Evolutionary conservation across 2,113 vertebrate genomes (phyloP).

Genomic region (Oryzias woworae): DNA sequence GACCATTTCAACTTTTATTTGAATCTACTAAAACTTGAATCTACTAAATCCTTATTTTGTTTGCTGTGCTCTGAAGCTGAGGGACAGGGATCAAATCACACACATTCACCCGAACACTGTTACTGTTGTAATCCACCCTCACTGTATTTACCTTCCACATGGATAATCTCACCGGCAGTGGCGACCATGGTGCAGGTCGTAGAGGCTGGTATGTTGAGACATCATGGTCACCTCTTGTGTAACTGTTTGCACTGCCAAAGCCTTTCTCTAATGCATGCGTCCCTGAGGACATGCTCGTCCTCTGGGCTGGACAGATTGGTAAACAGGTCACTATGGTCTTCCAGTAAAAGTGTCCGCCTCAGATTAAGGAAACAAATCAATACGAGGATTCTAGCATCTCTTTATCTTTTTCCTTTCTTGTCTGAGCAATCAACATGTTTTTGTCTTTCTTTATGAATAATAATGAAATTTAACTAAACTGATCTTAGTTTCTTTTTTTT

Average conservation of each 20-base stretch:
- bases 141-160: slow-evolving; percentile 51
- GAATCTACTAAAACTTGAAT: no score
- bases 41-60: slow-evolving; percentile 18
- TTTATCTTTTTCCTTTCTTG: slow-evolving; percentile 20
- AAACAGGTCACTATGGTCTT: slow-evolving; percentile 51
- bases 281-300: slow-evolving; percentile 41
- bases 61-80: slow-evolving; percentile 18
- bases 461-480: slow-evolving; percentile 40
- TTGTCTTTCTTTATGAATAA: slow-evolving; percentile 22
- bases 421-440: slow-evolving; percentile 3
- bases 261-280: slow-evolving; percentile 28
- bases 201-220: slow-evolving; percentile 7
- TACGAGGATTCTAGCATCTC: slow-evolving; percentile 41
- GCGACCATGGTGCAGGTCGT: slow-evolving; percentile 45
- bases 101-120: slow-evolving; percentile 50
- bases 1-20: no score
- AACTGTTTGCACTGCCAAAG: slow-evolving; percentile 61
- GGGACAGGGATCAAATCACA: slow-evolving; percentile 37
- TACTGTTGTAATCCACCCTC: slow-evolving; percentile 49
- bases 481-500: slow-evolving; percentile 25
- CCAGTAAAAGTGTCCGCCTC: slow-evolving; percentile 36
- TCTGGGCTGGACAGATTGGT: slow-evolving; percentile 37
- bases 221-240: slow-evolving; percentile 46
- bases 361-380: slow-evolving; percentile 58
- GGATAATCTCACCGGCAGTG: slow-evolving; percentile 9